phyloP scores from a whole-genome alignment of 2,888 invertebrate species.

The Dorcus parallelipipedus region DNA sequence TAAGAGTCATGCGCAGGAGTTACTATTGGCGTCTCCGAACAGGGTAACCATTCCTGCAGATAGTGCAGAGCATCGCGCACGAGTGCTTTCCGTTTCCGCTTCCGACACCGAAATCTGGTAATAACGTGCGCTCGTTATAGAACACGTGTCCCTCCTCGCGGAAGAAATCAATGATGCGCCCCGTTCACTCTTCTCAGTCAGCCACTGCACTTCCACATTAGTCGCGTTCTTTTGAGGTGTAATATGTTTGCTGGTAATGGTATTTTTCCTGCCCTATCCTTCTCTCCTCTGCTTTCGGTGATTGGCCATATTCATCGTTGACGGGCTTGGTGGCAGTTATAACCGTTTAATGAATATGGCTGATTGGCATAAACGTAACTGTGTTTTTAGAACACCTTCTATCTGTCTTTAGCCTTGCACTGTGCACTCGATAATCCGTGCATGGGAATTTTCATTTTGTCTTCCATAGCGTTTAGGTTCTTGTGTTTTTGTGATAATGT shows the following conservation, averaged over 20 bases:
- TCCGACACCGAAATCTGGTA: slow-evolving; percentile 78
- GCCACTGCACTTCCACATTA: background rate
- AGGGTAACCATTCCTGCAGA: slow-evolving; percentile 64
- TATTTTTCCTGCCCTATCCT: slow-evolving; percentile 17
- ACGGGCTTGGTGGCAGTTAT: slow-evolving; percentile 38
- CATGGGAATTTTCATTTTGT: slow-evolving; percentile 12
- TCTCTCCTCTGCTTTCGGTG: slow-evolving; percentile 33
- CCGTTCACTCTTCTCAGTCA: slow-evolving; percentile 13
- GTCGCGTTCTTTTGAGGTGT: slow-evolving; percentile 7
- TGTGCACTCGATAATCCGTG: slow-evolving; percentile 3
- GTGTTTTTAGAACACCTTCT: background rate
- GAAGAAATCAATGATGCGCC: slow-evolving; percentile 35
- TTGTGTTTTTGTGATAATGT: slow-evolving; percentile 9
- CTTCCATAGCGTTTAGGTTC: slow-evolving; percentile 2
- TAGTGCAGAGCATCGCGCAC: slow-evolving; percentile 60
- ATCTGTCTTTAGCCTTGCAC: background rate
- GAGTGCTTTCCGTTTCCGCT: slow-evolving; percentile 61
- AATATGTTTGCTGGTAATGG: slow-evolving; percentile 38
- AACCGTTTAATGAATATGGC: slow-evolving; percentile 36
- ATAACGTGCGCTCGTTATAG: slow-evolving; percentile 23
- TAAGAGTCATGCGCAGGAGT: slow-evolving; percentile 44
- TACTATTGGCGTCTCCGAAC: slow-evolving; percentile 54
- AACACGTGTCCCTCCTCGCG: slow-evolving; percentile 8
- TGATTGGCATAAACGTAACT: slow-evolving; percentile 24
- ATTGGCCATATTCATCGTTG: slow-evolving; percentile 40